A percentile compares a stretch with the other conserved stretches of the same genome.
These are phyloP conservation scores for Anarhynchus alexandrinus DNA, from an alignment of 2,113 vertebrate genomes.

Conservation along the genomic window DNA sequence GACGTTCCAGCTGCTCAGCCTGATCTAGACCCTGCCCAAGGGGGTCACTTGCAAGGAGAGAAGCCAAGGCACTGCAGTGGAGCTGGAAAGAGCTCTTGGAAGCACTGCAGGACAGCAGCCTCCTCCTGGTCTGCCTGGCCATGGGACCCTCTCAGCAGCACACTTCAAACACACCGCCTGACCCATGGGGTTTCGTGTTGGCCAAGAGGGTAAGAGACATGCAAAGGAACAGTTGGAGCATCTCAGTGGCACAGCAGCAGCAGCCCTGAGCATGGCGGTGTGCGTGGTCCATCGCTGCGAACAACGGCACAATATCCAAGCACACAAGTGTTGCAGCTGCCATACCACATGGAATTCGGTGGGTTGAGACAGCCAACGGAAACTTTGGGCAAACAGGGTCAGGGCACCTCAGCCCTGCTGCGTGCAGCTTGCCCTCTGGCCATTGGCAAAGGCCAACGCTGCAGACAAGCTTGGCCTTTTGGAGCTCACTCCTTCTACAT, in stretches of 20 bases:
- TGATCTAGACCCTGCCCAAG: background rate
- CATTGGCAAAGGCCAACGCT: background rate
- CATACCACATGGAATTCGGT: accelerated
- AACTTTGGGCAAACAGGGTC: no score
- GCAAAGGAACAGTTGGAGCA: background rate
- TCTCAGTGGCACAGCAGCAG: background rate
- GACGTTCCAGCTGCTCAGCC: background rate
- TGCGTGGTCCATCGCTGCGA: background rate
- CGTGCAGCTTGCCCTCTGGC: background rate
- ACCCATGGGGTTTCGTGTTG: background rate
- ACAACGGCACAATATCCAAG: no score
- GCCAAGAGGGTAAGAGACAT: background rate
- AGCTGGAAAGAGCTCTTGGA: background rate
- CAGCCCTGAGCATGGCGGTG: background rate
- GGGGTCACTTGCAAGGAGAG: no score
- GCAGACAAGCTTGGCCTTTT: no score
- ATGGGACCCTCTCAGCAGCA: background rate
- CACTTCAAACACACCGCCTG: background rate
- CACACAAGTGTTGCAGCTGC: background rate
- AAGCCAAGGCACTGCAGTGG: background rate
- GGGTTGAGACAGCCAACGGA: background rate
- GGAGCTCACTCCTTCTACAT: background rate
- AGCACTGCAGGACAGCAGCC: background rate
- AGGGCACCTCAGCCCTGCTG: background rate
- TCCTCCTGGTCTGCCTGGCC: background rate